phyloP scores from a whole-genome alignment of 2,888 invertebrate genomes.

The Xanthostigma xanthostigma region DNA sequence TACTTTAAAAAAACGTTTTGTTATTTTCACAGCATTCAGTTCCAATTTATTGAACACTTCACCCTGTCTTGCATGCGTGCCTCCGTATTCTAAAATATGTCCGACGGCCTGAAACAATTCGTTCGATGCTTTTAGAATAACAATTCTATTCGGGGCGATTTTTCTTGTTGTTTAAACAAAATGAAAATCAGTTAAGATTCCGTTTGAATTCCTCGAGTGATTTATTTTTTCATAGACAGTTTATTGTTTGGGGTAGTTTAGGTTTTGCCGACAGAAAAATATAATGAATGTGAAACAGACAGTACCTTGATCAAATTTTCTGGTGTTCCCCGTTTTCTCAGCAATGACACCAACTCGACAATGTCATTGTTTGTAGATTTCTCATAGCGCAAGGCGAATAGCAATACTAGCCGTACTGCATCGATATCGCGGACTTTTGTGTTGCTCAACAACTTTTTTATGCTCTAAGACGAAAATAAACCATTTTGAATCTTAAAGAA shows the following conservation, averaged over 20 bases:
- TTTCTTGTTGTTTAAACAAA: no score
- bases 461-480: conserved; percentile 34
- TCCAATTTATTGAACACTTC: conserved; percentile 76
- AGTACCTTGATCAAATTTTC: conserved; percentile 34
- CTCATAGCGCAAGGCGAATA: conserved; percentile 90
- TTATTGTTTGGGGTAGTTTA: no score
- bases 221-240: no score
- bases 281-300: neutral
- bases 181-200: no score
- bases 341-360: conserved; percentile 53
- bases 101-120: conserved; percentile 34
- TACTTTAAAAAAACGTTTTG: conserved; percentile 75
- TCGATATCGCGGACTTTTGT: conserved; percentile 62
- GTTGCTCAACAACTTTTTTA: conserved; percentile 63
- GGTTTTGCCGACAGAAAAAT: no score
- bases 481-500: neutral
- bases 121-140: no score
- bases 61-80: conserved; percentile 61
- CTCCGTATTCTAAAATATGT: conserved; percentile 68
- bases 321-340: conserved; percentile 57
- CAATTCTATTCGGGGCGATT: no score
- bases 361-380: conserved; percentile 76
- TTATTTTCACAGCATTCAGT: conserved; percentile 66
- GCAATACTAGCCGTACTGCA: conserved; percentile 72
- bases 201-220: no score